Base-by-base conservation (phyloP, 2,797 vertebrate genomes). In the Nannoperca australis region DNA sequence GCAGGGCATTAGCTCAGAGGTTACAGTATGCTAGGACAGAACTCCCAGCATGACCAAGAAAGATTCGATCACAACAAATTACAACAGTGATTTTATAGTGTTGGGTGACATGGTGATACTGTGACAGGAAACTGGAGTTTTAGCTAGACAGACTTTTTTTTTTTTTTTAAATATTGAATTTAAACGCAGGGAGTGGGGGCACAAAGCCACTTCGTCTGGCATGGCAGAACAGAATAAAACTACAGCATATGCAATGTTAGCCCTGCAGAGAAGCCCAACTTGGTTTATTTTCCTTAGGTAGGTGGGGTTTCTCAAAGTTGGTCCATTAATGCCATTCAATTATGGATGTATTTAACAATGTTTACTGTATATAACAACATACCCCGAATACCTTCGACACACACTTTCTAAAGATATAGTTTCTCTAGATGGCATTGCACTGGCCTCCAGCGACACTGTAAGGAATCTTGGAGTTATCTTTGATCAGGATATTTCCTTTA, bases 1-100 rank as follows among this genome's bases (percentile, higher is more conserved):
- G 85, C 74, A 72, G 59, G 62, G 44, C 27, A 11, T 78, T 44
- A 73, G 60, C 78, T 78, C 76, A 78, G 62, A 83, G 71, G 69
- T 70, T 63, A 80, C 65, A 83, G 68, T 18, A 64, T 34, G 53
- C 36, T 17, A 22, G 34, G 38, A 14, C 47, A 75, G 15, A 66
- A 30, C 22, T 53, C 50, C 70, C 55, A 65, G 47, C 24, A 24
- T 40, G 36, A 51, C 42, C 13, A 18, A 42, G 20, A 51, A 71
- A 51, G 40, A 15, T 42, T 56, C 24, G 22, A 45, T 27, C 40
- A 51, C 42, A 65, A 44, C 36, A 5, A 42, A 34, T 32, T 1
- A 15, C 69, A 51, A 30, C 15, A 45, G 38, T 53, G 15, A 64
- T 20, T 47, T 11, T 7, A 30, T 9, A 49, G 10, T 53, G 18